Conservation (phyloP, 2,888 invertebrate genomes). For the Sussaba pulchella region DNA sequence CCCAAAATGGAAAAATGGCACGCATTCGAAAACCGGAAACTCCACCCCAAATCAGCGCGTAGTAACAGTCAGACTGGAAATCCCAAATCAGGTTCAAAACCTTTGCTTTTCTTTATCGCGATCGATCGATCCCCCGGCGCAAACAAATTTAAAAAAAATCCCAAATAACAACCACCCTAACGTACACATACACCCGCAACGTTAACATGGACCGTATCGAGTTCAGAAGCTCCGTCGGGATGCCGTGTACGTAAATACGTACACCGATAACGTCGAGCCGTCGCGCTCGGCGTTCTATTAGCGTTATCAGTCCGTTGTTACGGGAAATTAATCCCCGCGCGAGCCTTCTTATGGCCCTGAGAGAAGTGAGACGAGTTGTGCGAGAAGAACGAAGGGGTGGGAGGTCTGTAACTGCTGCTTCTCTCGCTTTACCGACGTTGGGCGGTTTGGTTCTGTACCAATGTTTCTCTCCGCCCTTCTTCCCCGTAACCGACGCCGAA, state of each 20-base stretch:
- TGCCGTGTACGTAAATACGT: conserved; percentile 33
- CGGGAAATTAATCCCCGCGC: conserved; percentile 51
- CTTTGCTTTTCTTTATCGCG: no score
- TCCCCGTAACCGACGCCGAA: neutral
- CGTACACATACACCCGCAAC: neutral
- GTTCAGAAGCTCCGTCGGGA: neutral
- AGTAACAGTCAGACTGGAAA: no score
- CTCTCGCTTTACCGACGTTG: conserved; percentile 19
- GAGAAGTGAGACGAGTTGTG: conserved; percentile 21
- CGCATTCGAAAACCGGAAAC: no score
- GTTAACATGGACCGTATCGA: no score
- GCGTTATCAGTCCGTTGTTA: conserved; percentile 51
- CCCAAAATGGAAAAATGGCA: no score
- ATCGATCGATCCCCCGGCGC: no score
- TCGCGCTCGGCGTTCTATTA: conserved; percentile 37
- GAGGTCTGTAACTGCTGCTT: conserved; percentile 27
- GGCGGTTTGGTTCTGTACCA: neutral
- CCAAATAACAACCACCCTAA: no score
- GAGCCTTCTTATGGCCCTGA: conserved; percentile 39
- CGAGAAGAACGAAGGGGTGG: no score
- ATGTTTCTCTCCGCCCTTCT: conserved; percentile 13
- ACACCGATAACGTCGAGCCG: conserved; percentile 40
- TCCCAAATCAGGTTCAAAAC: no score
- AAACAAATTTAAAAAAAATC: no score
- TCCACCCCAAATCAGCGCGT: no score